These are phyloP conservation scores for Hipparchia semele DNA, from an alignment of 2,888 invertebrate species.

Conservation along the genomic window DNA sequence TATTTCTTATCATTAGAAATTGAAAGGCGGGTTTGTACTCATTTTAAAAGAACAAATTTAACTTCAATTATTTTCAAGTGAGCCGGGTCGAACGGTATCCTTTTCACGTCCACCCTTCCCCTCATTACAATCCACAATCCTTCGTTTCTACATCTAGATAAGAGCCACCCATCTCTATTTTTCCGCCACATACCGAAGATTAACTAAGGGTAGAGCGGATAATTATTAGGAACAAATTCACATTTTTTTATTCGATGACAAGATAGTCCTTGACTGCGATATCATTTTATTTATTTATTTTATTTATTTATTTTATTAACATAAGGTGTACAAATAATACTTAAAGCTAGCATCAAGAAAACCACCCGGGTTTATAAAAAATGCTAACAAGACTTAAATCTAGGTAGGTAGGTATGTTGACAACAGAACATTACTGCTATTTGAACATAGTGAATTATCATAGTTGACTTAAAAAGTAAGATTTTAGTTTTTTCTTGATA, in stretches of 20 bases:
- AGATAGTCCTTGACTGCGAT: too few species aligned
- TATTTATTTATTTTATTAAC: too few species aligned
- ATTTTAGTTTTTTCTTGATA: too few species aligned
- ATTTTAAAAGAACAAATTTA: slow-evolving; percentile 81
- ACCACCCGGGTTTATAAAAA: too few species aligned
- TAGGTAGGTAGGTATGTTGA: too few species aligned
- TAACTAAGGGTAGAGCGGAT: not conserved
- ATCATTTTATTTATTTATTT: too few species aligned
- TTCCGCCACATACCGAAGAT: slow-evolving; percentile 55
- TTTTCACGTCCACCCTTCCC: slow-evolving; percentile 78
- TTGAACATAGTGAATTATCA: too few species aligned
- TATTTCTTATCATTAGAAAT: slow-evolving; percentile 40
- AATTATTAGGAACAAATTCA: not conserved
- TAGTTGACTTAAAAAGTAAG: too few species aligned
- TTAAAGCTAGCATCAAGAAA: too few species aligned
- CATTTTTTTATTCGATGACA: not conserved
- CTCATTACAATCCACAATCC: slow-evolving; percentile 77
- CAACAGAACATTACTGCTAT: too few species aligned
- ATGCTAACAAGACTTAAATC: too few species aligned
- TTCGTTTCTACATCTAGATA: slow-evolving; percentile 78
- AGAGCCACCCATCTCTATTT: slow-evolving; percentile 74
- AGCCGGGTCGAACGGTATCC: slow-evolving; percentile 72
- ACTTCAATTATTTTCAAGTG: slow-evolving; percentile 82
- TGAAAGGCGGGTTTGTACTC: slow-evolving; percentile 48
- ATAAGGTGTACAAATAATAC: too few species aligned